Evolutionary conservation across 1,140 invertebrate species (phyloP).

Genomic region (Aphidius gifuensis): DNA sequence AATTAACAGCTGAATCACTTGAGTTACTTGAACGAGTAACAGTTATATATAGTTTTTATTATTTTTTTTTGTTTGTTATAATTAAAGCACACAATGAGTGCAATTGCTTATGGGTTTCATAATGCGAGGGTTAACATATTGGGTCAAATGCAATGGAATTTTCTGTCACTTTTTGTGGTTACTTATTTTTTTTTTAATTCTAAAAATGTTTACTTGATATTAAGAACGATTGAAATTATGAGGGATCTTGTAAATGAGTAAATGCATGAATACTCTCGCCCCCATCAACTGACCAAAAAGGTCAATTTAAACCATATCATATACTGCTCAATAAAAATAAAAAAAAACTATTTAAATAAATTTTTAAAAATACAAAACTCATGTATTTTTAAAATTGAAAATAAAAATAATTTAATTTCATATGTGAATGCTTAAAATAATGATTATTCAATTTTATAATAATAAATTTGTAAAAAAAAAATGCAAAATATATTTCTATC

Average conservation of each 20-base stretch:
- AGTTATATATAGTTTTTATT: background rate
- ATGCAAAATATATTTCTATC: too few species aligned
- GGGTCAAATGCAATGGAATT: constrained; percentile 49
- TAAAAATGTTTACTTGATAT: constrained; percentile 2
- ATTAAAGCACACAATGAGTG: constrained; percentile 38
- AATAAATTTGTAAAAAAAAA: too few species aligned
- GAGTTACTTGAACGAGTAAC: background rate
- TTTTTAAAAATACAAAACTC: too few species aligned
- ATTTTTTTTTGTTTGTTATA: constrained; percentile 5
- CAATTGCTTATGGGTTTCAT: constrained; percentile 49
- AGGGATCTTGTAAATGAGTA: background rate
- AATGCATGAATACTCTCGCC: background rate
- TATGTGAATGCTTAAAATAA: too few species aligned
- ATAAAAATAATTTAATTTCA: too few species aligned
- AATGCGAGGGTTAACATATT: constrained; percentile 44
- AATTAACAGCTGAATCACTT: background rate
- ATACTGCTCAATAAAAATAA: too few species aligned
- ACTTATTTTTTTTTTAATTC: constrained; percentile 8
- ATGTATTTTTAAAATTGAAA: too few species aligned
- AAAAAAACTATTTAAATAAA: too few species aligned
- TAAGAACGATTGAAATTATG: background rate
- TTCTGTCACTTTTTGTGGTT: constrained; percentile 43
- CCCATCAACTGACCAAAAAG: background rate
- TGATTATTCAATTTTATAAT: too few species aligned
- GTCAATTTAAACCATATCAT: too few species aligned